Base-by-base conservation (phyloP, 2,113 vertebrate species). In the Periophthalmus modestus region DNA sequence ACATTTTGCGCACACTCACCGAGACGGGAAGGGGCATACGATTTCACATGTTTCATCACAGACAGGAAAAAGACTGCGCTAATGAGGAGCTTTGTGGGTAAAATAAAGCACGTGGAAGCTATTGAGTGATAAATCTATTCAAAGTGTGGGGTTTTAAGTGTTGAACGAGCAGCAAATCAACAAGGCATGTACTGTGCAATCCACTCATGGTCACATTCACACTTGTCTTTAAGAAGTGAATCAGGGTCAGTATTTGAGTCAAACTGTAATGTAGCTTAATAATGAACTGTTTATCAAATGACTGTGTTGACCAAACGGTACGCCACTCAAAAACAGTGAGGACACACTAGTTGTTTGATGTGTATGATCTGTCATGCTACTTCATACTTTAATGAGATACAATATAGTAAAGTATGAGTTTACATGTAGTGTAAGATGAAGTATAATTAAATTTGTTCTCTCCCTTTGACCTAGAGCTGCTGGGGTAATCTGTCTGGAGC, bases 1-100 rank as follows among this genome's bases (percentile, higher is more conserved):
- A 83, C 74, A 81, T 88, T 82, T 80, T 78, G 82, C 57, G 23
- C 84, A 65, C 46, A 66, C 75, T 84, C 71, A 85, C 78, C 78
- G 69, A 85, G 80, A 71, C 75, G 13, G 47, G 52, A 55, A 55
- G 52, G 39, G 69, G 74, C 78, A 59, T 21, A 28, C 71, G 73
- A 46, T 13, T 59, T 70, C 57, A 66, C 65, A 57, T 67, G 48
- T 65, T 21, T 65, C 61, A 19, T 36, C 9, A 12, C 34, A 21
- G 34, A 19, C 19, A 19, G 18, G 9, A 13, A 65, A 15, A 36
- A 55, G 52, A 55, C 10, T 33, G 61, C 16, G 23, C 13, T 28
- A 33, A 36, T 34, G 28, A 7, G 7, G 18, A 36, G 34, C 61
- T 63, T 39, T 63, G 28, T 63, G 61, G 61, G 18, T 36, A 19